A percentile compares a stretch with the other conserved stretches of the same genome.
phyloP scores from a whole-genome alignment of 2,113 vertebrate species.

The Oryzias celebensis region DNA sequence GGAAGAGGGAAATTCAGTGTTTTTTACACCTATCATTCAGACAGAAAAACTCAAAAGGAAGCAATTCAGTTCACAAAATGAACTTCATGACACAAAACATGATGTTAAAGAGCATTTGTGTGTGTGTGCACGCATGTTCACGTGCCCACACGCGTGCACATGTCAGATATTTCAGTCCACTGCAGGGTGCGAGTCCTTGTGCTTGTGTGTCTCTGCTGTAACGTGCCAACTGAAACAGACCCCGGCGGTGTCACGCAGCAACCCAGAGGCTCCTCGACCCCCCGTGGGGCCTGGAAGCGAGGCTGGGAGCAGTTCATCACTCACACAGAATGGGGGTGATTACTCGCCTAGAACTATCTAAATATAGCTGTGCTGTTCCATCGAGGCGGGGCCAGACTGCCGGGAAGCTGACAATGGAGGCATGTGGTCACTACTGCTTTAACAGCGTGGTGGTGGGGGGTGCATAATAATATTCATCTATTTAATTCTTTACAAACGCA shows the following conservation, averaged over 20 bases:
- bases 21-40: background rate
- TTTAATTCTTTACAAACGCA: conserved; percentile 3
- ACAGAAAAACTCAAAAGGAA: no score
- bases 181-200: no score
- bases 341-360: conserved; percentile 66
- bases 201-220: background rate
- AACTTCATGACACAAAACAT: no score
- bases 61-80: no score
- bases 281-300: conserved; percentile 34
- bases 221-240: conserved; percentile 26
- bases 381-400: conserved; percentile 26
- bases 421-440: conserved; percentile 51
- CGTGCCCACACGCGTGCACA: background rate
- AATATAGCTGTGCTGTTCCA: conserved; percentile 57
- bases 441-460: conserved; percentile 21
- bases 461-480: conserved; percentile 24
- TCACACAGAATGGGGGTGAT: conserved; percentile 73
- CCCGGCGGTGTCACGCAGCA: conserved; percentile 12
- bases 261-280: conserved; percentile 21
- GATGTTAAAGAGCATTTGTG: no score
- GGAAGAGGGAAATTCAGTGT: background rate
- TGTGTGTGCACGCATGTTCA: background rate
- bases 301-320: conserved; percentile 59
- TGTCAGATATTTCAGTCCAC: no score
- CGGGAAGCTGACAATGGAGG: conserved; percentile 34